These are phyloP conservation scores for Melanostoma mellinum DNA, from an alignment of 2,888 invertebrate genomes.

Conservation along the genomic window DNA sequence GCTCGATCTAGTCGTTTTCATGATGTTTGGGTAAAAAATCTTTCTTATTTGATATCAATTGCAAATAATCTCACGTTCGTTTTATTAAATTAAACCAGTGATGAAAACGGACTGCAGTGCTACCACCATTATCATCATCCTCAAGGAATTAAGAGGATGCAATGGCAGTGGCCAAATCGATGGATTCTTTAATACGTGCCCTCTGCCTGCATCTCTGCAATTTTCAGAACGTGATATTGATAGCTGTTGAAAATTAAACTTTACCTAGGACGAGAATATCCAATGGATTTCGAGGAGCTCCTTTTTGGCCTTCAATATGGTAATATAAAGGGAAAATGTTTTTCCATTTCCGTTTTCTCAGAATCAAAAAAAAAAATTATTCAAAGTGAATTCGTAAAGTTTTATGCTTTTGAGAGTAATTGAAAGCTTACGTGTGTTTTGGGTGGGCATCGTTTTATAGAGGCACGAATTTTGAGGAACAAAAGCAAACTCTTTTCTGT, in stretches of 20 bases:
- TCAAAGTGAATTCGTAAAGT: constrained; percentile 35
- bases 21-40: not conserved
- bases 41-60: constrained; percentile 41
- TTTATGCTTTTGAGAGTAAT: constrained; percentile 39
- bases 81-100: constrained; percentile 56
- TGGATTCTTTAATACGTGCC: constrained; percentile 27
- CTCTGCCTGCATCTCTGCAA: constrained; percentile 10
- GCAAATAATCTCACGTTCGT: constrained; percentile 57
- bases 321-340: not conserved
- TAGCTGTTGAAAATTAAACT: constrained; percentile 26
- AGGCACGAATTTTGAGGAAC: no score
- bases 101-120: constrained; percentile 31
- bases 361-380: constrained; percentile 26
- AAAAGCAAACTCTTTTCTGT: no score
- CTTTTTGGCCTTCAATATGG: constrained; percentile 21
- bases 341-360: not conserved
- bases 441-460: not conserved
- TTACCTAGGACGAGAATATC: constrained; percentile 13
- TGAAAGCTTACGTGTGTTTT: constrained; percentile 24
- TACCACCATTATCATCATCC: constrained; percentile 6
- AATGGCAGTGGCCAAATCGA: constrained; percentile 18
- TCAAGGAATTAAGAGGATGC: constrained; percentile 31
- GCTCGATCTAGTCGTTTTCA: no score
- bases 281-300: not conserved
- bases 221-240: constrained; percentile 47